Percentiles rank a stretch among this genome's conserved stretches.
These are phyloP conservation scores for Eriocheir sinensis DNA, from an alignment of 1,140 invertebrate species.

Conservation along the genomic window DNA sequence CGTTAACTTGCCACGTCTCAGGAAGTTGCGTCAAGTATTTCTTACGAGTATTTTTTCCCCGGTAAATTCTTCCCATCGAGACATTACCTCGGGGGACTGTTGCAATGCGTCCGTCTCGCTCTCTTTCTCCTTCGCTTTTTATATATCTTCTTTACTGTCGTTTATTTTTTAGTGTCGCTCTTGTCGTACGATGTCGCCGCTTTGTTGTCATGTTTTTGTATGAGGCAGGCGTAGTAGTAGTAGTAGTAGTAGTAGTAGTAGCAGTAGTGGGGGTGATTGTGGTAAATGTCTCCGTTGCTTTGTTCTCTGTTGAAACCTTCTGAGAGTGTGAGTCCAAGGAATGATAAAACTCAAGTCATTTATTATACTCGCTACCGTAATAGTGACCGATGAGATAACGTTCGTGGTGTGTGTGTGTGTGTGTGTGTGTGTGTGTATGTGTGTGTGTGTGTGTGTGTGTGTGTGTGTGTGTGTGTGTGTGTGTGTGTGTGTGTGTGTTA, in stretches of 20 bases:
- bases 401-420: constrained; percentile 33
- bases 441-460: not conserved
- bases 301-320: no score
- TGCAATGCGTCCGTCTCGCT: not conserved
- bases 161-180: not conserved
- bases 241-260: not conserved
- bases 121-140: not conserved
- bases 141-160: no score
- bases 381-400: no score
- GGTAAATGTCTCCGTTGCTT: no score
- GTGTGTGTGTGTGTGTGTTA: no score
- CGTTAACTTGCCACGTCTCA: not conserved
- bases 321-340: no score
- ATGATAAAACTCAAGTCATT: no score
- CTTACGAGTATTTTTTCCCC: not conserved
- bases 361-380: no score
- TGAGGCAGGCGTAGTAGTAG: not conserved
- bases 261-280: not conserved
- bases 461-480: no score
- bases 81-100: not conserved
- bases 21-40: constrained; percentile 14
- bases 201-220: no score
- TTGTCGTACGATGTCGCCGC: not conserved
- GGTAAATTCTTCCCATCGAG: not conserved
- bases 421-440: not conserved